Conservation (phyloP, 2,113 vertebrate species). For the Aldabrachelys gigantea region DNA sequence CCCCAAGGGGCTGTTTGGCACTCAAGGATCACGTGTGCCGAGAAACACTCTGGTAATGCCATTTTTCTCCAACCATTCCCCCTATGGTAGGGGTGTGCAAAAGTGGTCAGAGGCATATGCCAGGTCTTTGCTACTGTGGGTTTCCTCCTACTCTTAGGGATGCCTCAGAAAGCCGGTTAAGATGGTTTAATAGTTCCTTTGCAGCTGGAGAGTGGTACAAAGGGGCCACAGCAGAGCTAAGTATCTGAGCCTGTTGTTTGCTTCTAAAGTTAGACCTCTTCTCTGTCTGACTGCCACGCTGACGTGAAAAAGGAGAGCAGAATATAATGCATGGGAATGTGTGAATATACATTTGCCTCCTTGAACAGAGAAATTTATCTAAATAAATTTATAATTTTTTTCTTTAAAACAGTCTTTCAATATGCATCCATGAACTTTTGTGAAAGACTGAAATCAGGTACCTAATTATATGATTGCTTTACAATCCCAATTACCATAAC, state of each 20-base stretch:
- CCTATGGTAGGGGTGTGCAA: background rate
- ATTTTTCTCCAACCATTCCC: background rate
- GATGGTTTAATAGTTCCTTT: background rate
- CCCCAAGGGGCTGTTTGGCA: background rate
- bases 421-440: background rate
- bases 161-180: background rate
- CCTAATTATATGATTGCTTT: conserved; percentile 57
- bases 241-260: background rate
- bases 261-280: background rate
- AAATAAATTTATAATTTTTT: background rate
- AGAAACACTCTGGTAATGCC: background rate
- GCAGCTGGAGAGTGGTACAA: background rate
- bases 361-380: background rate
- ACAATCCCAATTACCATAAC: conserved; percentile 52
- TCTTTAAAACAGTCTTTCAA: conserved; percentile 38
- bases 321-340: background rate
- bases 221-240: background rate
- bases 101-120: background rate
- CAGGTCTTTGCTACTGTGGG: background rate
- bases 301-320: background rate
- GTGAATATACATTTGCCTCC: background rate
- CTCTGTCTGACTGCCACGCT: background rate
- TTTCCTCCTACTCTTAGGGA: background rate
- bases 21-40: background rate
- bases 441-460: conserved; percentile 7